phyloP scores from a whole-genome alignment of 2,797 vertebrate species.

The Epinephelus coioides region DNA sequence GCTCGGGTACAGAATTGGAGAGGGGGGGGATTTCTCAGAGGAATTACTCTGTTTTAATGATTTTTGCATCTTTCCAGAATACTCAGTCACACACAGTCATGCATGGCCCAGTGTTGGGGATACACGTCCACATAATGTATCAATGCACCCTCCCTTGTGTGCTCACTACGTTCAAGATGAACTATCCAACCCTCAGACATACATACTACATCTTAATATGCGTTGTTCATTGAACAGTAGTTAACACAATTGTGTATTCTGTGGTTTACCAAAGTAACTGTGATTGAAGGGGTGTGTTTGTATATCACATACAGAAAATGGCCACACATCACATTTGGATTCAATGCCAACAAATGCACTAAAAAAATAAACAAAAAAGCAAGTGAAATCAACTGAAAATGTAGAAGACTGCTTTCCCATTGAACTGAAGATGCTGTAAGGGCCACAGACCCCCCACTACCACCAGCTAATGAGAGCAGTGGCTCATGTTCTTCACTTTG shows the following conservation, averaged over 20 bases:
- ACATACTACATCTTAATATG: background rate
- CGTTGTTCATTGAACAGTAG: background rate
- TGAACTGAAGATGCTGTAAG: constrained; percentile 9
- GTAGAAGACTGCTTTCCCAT: background rate
- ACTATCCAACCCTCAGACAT: constrained; percentile 4
- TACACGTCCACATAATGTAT: constrained; percentile 35
- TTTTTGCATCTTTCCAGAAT: constrained; percentile 66
- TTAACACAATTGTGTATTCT: background rate
- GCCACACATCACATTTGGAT: background rate
- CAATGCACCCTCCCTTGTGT: background rate
- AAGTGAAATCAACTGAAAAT: constrained; percentile 5
- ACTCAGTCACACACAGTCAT: constrained; percentile 47
- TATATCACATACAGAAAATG: background rate
- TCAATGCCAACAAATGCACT: background rate
- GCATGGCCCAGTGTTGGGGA: constrained; percentile 7
- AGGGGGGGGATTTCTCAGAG: constrained; percentile 48
- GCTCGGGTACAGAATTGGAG: constrained; percentile 61
- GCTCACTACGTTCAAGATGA: background rate
- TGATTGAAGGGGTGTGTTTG: background rate
- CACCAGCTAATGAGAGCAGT: constrained; percentile 41
- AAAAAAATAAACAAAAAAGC: background rate
- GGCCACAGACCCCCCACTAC: background rate
- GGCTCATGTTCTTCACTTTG: constrained; percentile 27
- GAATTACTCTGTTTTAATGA: constrained; percentile 68
- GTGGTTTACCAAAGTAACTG: background rate